Conservation (phyloP, 2,888 invertebrate genomes). For the Parapristionchus giblindavisi region DNA sequence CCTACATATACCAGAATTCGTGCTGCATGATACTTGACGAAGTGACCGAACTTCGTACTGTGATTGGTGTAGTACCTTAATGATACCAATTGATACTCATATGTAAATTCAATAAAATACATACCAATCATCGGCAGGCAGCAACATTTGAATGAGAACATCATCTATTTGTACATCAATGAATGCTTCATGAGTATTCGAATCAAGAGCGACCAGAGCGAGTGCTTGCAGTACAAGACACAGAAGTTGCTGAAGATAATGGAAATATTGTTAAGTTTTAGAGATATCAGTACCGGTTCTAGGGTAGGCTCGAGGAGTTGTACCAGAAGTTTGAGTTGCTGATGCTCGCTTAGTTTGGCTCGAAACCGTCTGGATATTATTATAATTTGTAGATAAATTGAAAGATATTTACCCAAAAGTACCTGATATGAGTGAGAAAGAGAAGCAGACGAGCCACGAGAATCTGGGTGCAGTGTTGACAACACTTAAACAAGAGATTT, state of each 20-base stretch:
- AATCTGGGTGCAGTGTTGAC: conserved; percentile 55
- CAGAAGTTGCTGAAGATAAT: conserved; percentile 75
- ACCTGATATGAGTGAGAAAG: conserved; percentile 74
- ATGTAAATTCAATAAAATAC: background rate
- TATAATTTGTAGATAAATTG: background rate
- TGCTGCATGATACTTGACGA: conserved; percentile 78
- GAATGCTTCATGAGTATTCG: conserved; percentile 74
- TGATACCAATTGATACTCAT: background rate
- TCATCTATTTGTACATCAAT: conserved; percentile 76
- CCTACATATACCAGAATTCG: conserved; percentile 77
- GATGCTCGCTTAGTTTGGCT: conserved; percentile 74
- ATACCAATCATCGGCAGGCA: conserved; percentile 77
- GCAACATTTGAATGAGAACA: conserved; percentile 75
- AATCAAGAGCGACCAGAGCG: conserved; percentile 76
- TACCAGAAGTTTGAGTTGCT: conserved; percentile 75
- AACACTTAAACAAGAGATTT: conserved; percentile 42
- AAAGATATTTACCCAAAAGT: background rate
- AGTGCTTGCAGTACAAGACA: conserved; percentile 77
- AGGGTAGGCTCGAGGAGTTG: conserved; percentile 77
- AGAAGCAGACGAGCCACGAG: conserved; percentile 75
- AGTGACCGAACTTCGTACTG: conserved; percentile 77
- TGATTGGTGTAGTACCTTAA: conserved; percentile 77
- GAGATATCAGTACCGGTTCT: conserved; percentile 74
- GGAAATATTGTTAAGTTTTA: background rate
- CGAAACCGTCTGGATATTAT: conserved; percentile 72